A percentile compares a stretch with the other conserved stretches of the same genome.
Conservation (phyloP, 2,888 invertebrate species). For the Lasioglossum malachurum region DNA sequence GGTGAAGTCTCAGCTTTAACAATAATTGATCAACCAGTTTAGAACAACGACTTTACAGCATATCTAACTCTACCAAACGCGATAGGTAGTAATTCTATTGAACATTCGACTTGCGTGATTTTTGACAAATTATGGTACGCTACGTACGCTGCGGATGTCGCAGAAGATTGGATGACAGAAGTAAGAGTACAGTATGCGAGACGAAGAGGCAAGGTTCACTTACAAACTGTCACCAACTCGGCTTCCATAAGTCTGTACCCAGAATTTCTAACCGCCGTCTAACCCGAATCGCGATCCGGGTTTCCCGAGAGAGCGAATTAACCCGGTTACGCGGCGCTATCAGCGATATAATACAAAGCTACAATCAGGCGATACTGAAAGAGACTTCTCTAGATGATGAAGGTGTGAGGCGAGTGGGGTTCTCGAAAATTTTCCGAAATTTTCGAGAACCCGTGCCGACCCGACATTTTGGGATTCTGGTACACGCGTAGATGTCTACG, state of each 20-base stretch:
- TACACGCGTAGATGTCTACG: too few relatives aligned
- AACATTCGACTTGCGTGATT: not conserved
- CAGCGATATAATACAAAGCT: not conserved
- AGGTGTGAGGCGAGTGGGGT: too few relatives aligned
- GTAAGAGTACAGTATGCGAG: not conserved
- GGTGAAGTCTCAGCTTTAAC: not conserved
- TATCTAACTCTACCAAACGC: not conserved
- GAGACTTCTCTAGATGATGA: not conserved
- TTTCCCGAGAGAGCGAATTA: conserved; percentile 1
- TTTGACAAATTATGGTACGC: not conserved
- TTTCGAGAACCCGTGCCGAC: too few relatives aligned
- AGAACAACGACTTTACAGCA: not conserved
- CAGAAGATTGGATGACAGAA: not conserved
- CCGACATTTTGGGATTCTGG: too few relatives aligned
- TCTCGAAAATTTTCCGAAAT: too few relatives aligned
- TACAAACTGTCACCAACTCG: not conserved
- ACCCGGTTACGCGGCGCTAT: not conserved
- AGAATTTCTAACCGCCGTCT: not conserved
- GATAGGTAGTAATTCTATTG: not conserved
- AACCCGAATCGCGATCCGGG: not conserved
- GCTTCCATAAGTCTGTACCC: not conserved
- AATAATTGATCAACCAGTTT: not conserved
- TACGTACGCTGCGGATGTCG: not conserved
- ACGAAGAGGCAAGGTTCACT: not conserved
- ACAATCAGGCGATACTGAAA: not conserved